Conservation (phyloP, 1,140 invertebrate species). For the Eumaeus atala region DNA sequence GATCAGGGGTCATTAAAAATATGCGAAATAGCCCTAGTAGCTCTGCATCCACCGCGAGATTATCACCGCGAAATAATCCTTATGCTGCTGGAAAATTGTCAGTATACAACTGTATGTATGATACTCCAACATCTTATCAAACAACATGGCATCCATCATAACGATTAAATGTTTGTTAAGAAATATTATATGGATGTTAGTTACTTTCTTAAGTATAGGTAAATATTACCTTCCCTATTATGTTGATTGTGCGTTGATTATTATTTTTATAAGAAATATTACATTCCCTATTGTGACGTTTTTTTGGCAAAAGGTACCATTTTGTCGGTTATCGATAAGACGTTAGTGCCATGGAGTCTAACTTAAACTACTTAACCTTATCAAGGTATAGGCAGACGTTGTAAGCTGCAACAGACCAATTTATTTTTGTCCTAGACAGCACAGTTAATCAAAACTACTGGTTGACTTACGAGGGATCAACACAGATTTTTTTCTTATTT, state of each 20-base stretch:
- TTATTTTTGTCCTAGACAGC: too few relatives aligned
- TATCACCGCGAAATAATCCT: neutral
- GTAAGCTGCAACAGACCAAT: slow-evolving; percentile 1
- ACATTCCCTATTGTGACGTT: neutral
- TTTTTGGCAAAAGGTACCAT: too few relatives aligned
- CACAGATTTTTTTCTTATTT: too few relatives aligned
- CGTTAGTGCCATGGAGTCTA: too few relatives aligned
- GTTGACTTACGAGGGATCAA: too few relatives aligned
- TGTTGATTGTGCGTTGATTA: neutral
- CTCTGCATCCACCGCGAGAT: neutral
- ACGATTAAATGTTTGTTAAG: neutral
- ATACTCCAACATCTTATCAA: neutral
- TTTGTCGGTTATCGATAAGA: too few relatives aligned
- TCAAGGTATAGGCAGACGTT: slow-evolving; percentile 1
- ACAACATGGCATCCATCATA: neutral
- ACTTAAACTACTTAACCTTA: too few relatives aligned
- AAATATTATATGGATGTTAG: too few relatives aligned
- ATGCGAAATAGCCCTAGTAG: slow-evolving; percentile 6
- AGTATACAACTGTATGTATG: neutral
- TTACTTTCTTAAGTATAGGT: neutral
- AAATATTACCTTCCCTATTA: neutral
- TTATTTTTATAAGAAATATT: neutral
- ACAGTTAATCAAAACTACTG: too few relatives aligned
- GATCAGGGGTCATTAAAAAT: neutral
- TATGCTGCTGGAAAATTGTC: neutral